These are phyloP conservation scores for Caradrina clavipalpis DNA, from an alignment of 2,888 invertebrate species.

Conservation along the genomic window DNA sequence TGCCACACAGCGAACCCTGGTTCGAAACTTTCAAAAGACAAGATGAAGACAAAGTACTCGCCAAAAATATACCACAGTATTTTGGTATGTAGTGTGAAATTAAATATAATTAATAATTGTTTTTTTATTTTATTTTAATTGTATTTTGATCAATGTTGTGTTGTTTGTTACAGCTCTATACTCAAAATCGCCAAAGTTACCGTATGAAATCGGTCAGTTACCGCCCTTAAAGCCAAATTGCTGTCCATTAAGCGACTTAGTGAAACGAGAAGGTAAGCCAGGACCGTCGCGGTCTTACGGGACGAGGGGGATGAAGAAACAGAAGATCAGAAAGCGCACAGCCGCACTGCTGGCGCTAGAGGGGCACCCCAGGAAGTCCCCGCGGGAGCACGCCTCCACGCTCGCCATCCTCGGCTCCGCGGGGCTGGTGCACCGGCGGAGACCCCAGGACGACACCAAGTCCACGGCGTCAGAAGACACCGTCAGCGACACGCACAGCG, in stretches of 20 bases:
- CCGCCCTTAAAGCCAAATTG: slow-evolving; percentile 91
- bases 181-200: slow-evolving; percentile 92
- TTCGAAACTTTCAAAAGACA: slow-evolving; percentile 94
- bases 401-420: slow-evolving; percentile 94
- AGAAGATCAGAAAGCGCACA: slow-evolving; percentile 79
- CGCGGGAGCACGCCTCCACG: slow-evolving; percentile 97
- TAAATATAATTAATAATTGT: neutral
- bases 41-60: slow-evolving; percentile 93
- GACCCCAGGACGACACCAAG: slow-evolving; percentile 83
- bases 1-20: slow-evolving; percentile 95
- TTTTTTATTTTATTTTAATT: slow-evolving; percentile 5
- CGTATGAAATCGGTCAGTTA: slow-evolving; percentile 94
- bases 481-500: slow-evolving; percentile 80
- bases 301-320: slow-evolving; percentile 85
- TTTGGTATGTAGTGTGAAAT: slow-evolving; percentile 83
- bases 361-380: slow-evolving; percentile 94
- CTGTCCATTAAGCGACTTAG: slow-evolving; percentile 87
- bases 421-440: slow-evolving; percentile 91
- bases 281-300: slow-evolving; percentile 84
- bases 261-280: slow-evolving; percentile 82
- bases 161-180: slow-evolving; percentile 87
- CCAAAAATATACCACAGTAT: slow-evolving; percentile 91
- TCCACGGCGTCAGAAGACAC: slow-evolving; percentile 88
- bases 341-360: slow-evolving; percentile 81
- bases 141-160: slow-evolving; percentile 13